Conservation (phyloP, 2,888 invertebrate species). For the Margaritifera margaritifera region DNA sequence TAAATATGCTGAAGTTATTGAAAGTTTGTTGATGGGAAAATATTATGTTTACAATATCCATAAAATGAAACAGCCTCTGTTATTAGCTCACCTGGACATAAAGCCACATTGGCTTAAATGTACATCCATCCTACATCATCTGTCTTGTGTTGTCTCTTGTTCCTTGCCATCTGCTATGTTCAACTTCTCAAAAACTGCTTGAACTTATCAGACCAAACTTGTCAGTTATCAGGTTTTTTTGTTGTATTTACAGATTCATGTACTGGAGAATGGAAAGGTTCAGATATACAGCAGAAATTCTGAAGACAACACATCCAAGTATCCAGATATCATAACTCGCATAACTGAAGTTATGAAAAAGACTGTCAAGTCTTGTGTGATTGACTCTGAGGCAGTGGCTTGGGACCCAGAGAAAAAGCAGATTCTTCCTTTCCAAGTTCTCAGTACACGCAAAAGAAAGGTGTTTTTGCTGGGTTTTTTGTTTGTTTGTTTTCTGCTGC, state of each 20-base stretch:
- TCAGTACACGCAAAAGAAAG: constrained; percentile 96
- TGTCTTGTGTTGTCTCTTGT: too few species aligned
- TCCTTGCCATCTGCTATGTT: too few species aligned
- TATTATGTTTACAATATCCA: too few species aligned
- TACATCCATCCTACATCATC: too few species aligned
- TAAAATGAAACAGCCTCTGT: too few species aligned
- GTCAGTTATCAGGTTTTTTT: not conserved
- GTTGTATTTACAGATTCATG: constrained; percentile 80
- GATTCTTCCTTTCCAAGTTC: constrained; percentile 95
- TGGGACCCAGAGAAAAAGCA: constrained; percentile 90
- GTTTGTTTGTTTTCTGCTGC: too few species aligned
- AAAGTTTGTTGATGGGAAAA: too few species aligned
- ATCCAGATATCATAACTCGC: constrained; percentile 91
- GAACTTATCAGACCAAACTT: too few species aligned
- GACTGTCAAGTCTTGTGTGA: constrained; percentile 85
- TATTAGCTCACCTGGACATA: too few species aligned
- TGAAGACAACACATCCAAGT: constrained; percentile 93
- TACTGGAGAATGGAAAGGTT: constrained; percentile 80
- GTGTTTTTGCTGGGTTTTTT: constrained; percentile 74
- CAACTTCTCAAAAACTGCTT: too few species aligned
- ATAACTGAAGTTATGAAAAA: constrained; percentile 73
- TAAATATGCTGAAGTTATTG: too few species aligned
- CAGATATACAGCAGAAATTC: constrained; percentile 96
- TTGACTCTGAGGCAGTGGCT: constrained; percentile 98
- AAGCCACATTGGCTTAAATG: too few species aligned